Percentiles rank a stretch among this genome's conserved stretches.
Conservation (phyloP, 2,888 invertebrate genomes). For the Leucoma salicis region DNA sequence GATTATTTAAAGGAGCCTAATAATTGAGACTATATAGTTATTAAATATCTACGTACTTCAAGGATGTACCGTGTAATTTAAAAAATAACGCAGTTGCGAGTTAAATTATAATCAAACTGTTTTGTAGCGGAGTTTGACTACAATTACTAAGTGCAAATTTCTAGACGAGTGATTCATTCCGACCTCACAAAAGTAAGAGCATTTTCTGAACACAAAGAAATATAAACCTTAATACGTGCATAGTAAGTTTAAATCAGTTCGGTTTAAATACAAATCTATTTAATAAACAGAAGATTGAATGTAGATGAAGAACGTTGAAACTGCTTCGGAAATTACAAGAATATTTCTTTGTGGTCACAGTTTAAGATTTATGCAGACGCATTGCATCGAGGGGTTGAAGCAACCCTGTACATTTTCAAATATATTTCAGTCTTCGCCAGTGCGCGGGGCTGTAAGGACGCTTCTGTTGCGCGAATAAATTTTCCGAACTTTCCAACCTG, state of each 20-base stretch:
- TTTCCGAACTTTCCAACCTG: conserved; percentile 39
- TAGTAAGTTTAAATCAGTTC: conserved; percentile 10
- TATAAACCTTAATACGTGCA: conserved; percentile 10
- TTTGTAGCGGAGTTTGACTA: no score
- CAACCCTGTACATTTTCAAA: conserved; percentile 30
- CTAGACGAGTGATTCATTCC: conserved; percentile 29
- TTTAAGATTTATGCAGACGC: conserved; percentile 43
- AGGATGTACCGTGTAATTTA: no score
- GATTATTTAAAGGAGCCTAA: no score
- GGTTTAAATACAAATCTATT: conserved; percentile 15
- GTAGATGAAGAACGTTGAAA: conserved; percentile 54
- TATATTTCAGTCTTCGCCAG: conserved; percentile 49
- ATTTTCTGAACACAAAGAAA: conserved; percentile 7
- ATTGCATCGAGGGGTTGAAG: conserved; percentile 47
- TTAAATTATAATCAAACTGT: no score
- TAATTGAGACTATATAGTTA: no score
- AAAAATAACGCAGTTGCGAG: no score
- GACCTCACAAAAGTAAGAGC: conserved; percentile 4
- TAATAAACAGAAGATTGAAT: conserved; percentile 43
- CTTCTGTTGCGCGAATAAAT: conserved; percentile 21
- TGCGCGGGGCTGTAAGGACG: conserved; percentile 34
- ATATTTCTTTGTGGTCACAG: conserved; percentile 41
- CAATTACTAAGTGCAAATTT: conserved; percentile 24
- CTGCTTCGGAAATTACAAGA: conserved; percentile 48
- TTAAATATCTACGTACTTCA: no score